phyloP scores from a whole-genome alignment of 2,113 vertebrate species.

The Colinus virginianus region DNA sequence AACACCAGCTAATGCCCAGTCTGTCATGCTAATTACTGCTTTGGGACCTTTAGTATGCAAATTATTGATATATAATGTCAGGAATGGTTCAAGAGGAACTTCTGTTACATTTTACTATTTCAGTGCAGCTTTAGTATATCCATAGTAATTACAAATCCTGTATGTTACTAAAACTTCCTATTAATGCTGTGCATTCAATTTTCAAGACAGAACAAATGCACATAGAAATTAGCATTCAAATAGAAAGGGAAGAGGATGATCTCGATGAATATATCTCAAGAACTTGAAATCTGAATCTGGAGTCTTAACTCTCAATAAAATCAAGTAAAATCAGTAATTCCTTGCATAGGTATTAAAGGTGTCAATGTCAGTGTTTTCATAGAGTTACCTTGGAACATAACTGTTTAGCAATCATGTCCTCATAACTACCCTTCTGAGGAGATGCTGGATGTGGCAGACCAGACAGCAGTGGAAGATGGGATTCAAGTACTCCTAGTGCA shows the following conservation, averaged over 20 bases:
- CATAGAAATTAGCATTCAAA: background rate
- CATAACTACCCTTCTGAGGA: background rate
- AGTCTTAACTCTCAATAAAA: background rate
- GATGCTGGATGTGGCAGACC: background rate
- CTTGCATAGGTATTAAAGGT: background rate
- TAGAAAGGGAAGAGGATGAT: background rate
- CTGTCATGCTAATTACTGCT: slow-evolving; percentile 7
- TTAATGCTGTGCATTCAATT: background rate
- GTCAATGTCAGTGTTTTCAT: background rate
- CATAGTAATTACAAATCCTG: background rate
- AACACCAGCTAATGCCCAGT: background rate
- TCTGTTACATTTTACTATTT: slow-evolving; percentile 22
- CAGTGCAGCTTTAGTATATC: background rate
- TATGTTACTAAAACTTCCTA: background rate
- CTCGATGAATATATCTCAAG: background rate
- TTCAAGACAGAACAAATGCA: background rate
- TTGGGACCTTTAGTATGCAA: slow-evolving; percentile 50
- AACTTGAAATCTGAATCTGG: background rate
- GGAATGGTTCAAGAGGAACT: slow-evolving; percentile 18
- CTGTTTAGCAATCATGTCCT: background rate
- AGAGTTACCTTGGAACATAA: background rate
- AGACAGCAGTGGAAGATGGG: background rate
- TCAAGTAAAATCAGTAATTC: background rate
- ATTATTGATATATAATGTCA: slow-evolving; percentile 46
- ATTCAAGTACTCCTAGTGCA: background rate